These are phyloP conservation scores for Lapara coniferarum DNA, from an alignment of 2,888 invertebrate species.

Conservation along the genomic window DNA sequence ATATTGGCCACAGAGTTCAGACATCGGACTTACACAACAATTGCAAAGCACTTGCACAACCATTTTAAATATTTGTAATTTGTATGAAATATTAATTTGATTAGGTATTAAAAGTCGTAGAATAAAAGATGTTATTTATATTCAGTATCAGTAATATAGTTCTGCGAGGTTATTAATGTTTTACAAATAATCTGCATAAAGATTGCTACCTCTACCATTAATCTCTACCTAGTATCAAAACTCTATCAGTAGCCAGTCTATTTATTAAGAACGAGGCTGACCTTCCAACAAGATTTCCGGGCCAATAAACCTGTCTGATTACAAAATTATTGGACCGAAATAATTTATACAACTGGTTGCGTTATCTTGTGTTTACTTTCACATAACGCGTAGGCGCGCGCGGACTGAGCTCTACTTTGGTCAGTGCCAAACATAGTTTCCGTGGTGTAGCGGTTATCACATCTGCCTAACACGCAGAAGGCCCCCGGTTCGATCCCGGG, in stretches of 20 bases:
- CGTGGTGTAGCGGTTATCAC: slow-evolving; percentile 96
- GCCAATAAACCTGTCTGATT: slow-evolving; percentile 7
- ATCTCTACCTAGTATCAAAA: not conserved
- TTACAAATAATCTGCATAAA: no score
- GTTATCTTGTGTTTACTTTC: slow-evolving; percentile 13
- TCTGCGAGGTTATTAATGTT: no score
- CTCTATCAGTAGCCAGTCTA: not conserved
- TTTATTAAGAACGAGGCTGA: not conserved
- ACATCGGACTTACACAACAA: no score
- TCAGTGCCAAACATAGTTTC: slow-evolving; percentile 74
- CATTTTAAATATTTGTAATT: no score
- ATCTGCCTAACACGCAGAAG: slow-evolving; percentile 96
- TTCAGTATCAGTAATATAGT: no score
- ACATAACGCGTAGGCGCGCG: not conserved
- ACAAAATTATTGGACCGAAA: not conserved
- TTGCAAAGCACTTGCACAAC: no score
- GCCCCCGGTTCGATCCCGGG: slow-evolving; percentile 95
- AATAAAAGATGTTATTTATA: no score
- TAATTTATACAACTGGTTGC: slow-evolving; percentile 3
- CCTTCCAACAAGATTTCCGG: not conserved
- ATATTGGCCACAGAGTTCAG: no score
- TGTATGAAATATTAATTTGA: no score
- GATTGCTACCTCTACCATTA: not conserved
- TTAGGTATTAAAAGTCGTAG: no score
- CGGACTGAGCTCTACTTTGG: not conserved